Evolutionary conservation across 2,797 vertebrate species (phyloP).

Genomic region (Pangasius larnaudii): DNA sequence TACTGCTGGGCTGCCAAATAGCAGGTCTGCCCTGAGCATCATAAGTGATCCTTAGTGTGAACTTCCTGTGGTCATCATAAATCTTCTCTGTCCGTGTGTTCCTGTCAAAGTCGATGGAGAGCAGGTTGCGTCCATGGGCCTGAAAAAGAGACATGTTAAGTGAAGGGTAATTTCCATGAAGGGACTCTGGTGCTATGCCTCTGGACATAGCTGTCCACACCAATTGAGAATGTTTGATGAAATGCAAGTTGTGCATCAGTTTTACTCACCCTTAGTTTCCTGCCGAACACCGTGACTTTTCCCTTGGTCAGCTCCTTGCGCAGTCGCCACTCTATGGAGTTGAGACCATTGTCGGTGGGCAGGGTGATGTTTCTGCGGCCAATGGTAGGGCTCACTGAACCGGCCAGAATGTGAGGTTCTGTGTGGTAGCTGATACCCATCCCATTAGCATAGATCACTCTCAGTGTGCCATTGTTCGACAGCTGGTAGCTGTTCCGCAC

Average conservation of each 20-base stretch:
- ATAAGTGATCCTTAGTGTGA: conserved; percentile 95
- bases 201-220: background rate
- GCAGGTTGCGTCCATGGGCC: conserved; percentile 95
- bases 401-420: conserved; percentile 95
- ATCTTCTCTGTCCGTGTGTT: conserved; percentile 98
- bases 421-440: conserved; percentile 99
- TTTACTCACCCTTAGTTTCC: conserved; percentile 92
- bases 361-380: conserved; percentile 98
- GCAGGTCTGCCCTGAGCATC: conserved; percentile 95
- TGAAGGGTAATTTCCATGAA: background rate
- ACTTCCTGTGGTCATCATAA: conserved; percentile 97
- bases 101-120: conserved; percentile 97
- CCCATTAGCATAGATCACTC: conserved; percentile 98
- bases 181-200: background rate
- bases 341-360: conserved; percentile 96
- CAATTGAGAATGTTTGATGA: background rate
- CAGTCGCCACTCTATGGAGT: conserved; percentile 98
- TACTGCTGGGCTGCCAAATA: conserved; percentile 97
- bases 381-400: conserved; percentile 95
- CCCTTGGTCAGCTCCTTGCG: conserved; percentile 98
- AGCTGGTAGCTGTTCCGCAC: conserved; percentile 99
- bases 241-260: background rate
- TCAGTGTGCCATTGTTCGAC: conserved; percentile 95
- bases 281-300: conserved; percentile 96
- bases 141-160: conserved; percentile 55